Evolutionary conservation across 2,113 vertebrate genomes (phyloP).

Genomic region (Scalopus aquaticus): DNA sequence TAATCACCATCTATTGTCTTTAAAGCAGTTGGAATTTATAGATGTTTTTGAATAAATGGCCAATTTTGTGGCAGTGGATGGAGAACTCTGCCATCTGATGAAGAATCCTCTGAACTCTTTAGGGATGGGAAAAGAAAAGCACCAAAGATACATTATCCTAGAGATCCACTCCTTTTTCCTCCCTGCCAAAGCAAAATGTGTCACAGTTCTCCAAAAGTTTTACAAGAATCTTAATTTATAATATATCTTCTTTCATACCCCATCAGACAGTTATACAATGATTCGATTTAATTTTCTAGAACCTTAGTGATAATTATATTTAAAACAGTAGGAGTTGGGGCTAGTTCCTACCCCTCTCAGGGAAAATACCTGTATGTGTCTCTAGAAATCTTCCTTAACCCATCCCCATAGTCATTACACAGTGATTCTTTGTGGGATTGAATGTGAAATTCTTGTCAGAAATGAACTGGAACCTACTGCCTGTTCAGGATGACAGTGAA

Average conservation of each 20-base stretch:
- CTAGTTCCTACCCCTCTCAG: not conserved
- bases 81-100: not conserved
- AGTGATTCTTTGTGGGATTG: not conserved
- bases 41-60: not conserved
- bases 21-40: not conserved
- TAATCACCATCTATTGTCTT: not conserved
- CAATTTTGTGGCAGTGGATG: not conserved
- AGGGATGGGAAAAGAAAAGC: not conserved
- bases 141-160: not conserved
- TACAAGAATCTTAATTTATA: not conserved
- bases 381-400: not conserved
- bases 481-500: not conserved
- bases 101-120: not conserved
- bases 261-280: not conserved
- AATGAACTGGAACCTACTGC: not conserved
- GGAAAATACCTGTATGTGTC: not conserved
- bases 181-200: not conserved
- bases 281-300: not conserved
- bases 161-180: not conserved
- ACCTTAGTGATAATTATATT: not conserved
- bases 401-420: not conserved
- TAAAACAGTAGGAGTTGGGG: not conserved
- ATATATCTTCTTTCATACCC: not conserved
- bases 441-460: not conserved
- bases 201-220: not conserved